phyloP scores from a whole-genome alignment of 2,888 invertebrate species.

The Ernsta delagoae region DNA sequence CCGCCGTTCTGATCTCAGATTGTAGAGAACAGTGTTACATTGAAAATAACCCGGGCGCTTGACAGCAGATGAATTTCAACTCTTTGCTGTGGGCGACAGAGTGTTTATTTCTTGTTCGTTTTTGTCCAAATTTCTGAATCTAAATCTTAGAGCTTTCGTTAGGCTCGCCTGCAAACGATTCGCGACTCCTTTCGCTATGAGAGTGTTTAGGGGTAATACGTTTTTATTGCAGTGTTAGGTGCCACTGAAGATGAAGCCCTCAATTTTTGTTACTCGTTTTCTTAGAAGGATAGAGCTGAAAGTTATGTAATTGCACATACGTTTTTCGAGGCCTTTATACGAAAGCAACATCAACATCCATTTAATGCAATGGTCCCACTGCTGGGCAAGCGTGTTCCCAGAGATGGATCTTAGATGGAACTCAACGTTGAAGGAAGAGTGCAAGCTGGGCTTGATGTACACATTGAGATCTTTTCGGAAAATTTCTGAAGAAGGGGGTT shows the following conservation, averaged over 20 bases:
- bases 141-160: slow-evolving; percentile 42
- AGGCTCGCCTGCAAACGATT: slow-evolving; percentile 42
- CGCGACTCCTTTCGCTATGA: slow-evolving; percentile 39
- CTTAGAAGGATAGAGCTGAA: background rate
- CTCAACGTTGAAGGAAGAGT: too few relatives aligned
- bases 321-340: too few relatives aligned
- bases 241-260: slow-evolving; percentile 9
- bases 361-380: too few relatives aligned
- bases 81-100: slow-evolving; percentile 39
- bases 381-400: too few relatives aligned
- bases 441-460: too few relatives aligned
- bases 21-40: slow-evolving; percentile 62
- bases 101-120: slow-evolving; percentile 29
- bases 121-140: slow-evolving; percentile 40
- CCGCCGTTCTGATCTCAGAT: slow-evolving; percentile 60
- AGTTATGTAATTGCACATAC: background rate
- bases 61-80: slow-evolving; percentile 38
- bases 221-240: slow-evolving; percentile 40
- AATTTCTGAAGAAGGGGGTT: too few relatives aligned
- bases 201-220: slow-evolving; percentile 44
- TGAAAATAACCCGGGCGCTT: slow-evolving; percentile 44
- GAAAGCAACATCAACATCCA: too few relatives aligned
- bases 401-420: too few relatives aligned
- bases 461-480: too few relatives aligned
- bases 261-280: slow-evolving; percentile 5